A percentile compares a stretch with the other conserved stretches of the same genome.
phyloP scores from a whole-genome alignment of 2,888 invertebrate genomes.

The Trichopria drosophilae region DNA sequence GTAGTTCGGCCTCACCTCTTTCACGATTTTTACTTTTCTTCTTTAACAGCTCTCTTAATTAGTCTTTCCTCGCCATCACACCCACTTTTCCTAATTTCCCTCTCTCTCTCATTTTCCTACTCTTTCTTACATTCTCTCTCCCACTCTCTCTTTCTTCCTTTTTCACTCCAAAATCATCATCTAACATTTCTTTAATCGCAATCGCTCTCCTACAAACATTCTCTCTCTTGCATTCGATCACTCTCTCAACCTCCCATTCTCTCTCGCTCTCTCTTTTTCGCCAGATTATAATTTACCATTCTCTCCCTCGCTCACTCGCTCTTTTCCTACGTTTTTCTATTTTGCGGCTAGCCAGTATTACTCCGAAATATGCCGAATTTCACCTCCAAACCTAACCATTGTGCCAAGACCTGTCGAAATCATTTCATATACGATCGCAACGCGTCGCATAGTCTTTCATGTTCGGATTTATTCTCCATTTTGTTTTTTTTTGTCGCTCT shows the following conservation, averaged over 20 bases:
- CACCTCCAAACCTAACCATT: constrained; percentile 44
- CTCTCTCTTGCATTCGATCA: constrained; percentile 27
- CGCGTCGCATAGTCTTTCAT: constrained; percentile 43
- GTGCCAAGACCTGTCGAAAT: constrained; percentile 54
- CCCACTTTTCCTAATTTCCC: constrained; percentile 27
- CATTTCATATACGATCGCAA: constrained; percentile 48
- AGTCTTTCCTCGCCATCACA: constrained; percentile 34
- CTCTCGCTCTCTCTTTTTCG: constrained; percentile 34
- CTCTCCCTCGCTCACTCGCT: constrained; percentile 29
- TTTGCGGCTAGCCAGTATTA: constrained; percentile 51
- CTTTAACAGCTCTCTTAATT: constrained; percentile 37
- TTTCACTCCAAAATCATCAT: neutral
- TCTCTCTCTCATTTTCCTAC: constrained; percentile 10
- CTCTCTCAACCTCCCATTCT: constrained; percentile 10
- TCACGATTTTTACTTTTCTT: constrained; percentile 44
- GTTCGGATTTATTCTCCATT: constrained; percentile 32
- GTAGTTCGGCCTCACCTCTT: constrained; percentile 51
- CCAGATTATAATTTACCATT: constrained; percentile 24
- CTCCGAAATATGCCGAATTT: constrained; percentile 56
- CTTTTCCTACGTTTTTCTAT: constrained; percentile 14
- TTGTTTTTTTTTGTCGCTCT: constrained; percentile 48
- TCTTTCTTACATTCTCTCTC: constrained; percentile 28
- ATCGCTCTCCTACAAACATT: constrained; percentile 29
- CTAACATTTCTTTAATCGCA: neutral
- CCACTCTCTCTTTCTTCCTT: constrained; percentile 23